Base-by-base conservation (phyloP, 2,113 vertebrate genomes). In the Hipposideros armiger region DNA sequence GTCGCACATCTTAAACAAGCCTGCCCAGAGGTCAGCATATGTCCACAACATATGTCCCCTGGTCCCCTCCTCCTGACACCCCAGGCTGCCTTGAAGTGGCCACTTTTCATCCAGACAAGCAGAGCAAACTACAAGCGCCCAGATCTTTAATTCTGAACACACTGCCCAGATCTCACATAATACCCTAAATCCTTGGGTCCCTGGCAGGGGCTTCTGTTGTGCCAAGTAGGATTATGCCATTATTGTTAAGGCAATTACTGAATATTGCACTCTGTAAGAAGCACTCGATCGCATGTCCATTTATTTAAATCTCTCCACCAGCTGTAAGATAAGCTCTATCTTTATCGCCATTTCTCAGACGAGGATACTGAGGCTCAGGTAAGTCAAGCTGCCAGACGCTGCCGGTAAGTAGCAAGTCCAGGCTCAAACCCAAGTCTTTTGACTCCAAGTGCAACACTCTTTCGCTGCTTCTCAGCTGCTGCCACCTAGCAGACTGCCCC, bases 261-360 rank as follows among this genome's bases (percentile, higher is more conserved):
- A 87, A 64, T 14, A 40, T 3, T 5, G 8, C 1, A 13, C 32
- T 1, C 32, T 32, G 0, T 5, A 8, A n/a, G 42, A 66, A 72
- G 16, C n/a, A 32, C n/a, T 64, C 24, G 4, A 1, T 64, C 66
- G 52, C 0, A 0, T 22, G 6, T 7, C 36, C 50, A 40, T 62
- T 45, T 20, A 50, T 67, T 72, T 42, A 30, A 58, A 28, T 24
- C 40, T 87, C 56, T n/a, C 20, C 10, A 3, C 45, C n/a, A 60
- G 14, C 28, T 42, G 0, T 13, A 58, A 83, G 19, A 30, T 0
- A 54, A 32, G 19, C 7, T 83, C 28, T 36, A 24, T 4, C 20
- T 26, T 30, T 16, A 50, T 32, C 11, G 28, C 56, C 67, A 40
- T 36, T 86, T 54, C 74, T 32, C 90, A 89, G 73, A 66, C 13